Percentiles rank a stretch among this genome's conserved stretches.
Conservation (phyloP, 2,797 vertebrate species). For the Scyliorhinus canicula region DNA sequence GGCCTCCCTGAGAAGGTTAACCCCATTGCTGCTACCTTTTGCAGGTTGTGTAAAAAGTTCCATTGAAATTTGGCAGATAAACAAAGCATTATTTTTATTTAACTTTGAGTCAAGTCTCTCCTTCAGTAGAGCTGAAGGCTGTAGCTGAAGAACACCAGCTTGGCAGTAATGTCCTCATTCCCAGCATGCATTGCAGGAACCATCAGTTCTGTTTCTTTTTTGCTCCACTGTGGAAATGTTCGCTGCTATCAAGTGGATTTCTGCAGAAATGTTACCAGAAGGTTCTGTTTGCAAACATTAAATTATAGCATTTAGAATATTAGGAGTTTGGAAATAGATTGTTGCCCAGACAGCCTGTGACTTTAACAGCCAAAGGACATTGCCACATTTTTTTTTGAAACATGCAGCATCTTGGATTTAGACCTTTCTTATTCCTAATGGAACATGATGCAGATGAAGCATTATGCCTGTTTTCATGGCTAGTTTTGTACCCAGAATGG, state of each 20-base stretch:
- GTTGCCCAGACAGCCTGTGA: background rate
- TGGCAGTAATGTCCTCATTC: no score
- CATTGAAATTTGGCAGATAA: background rate
- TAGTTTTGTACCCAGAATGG: no score
- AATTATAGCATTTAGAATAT: background rate
- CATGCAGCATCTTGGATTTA: background rate
- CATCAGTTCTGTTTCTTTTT: background rate
- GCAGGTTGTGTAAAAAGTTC: background rate
- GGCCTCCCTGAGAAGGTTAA: background rate
- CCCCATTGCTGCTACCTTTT: background rate
- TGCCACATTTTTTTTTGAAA: background rate
- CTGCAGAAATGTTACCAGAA: background rate
- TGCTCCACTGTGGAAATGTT: background rate
- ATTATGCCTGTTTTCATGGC: no score
- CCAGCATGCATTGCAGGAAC: background rate
- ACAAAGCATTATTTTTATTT: background rate
- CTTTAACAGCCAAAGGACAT: background rate
- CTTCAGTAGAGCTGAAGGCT: background rate
- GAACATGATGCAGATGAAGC: no score
- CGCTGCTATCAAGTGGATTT: background rate
- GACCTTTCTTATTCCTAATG: no score
- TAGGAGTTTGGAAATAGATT: background rate
- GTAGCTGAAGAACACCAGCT: background rate
- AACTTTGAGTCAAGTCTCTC: background rate
- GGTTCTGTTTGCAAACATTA: background rate